Base-by-base conservation (phyloP, 1,140 invertebrate species). In the Mya arenaria region DNA sequence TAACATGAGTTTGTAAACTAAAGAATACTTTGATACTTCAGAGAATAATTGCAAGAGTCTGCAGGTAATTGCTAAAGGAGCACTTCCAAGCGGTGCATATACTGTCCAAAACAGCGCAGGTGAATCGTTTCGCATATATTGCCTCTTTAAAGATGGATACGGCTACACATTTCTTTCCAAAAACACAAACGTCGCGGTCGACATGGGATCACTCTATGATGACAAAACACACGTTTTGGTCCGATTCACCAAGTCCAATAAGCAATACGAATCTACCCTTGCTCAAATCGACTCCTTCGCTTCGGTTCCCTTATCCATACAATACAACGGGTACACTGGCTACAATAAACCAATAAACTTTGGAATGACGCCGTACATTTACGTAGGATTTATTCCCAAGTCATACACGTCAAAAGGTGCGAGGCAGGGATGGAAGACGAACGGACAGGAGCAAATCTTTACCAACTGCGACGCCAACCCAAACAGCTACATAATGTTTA, bases 401-500 rank as follows among this genome's bases (percentile, higher is more conserved):
- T 6, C 55, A n/a, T 30, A 62, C 8, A 78, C 28, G 28, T 62
- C 66, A 6, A 56, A 8, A 30, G 48, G 48, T 1, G 41, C 63
- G 32, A 68, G 4, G 23, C 62, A 78, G 28, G 75, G 75, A 15
- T 81, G 60, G 28, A 62, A 36, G 25, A 19, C 56, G 8, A 71
- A 71, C 48, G 78, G 78, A 15, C 39, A 60, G 8, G 66, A 81
- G 6, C 25, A 39, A 8, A 62, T 52, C 19, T 81, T 81, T 32
- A 34, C n/a, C 0, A 80, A 69, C 41, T 81, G 78, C 32, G 78
- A 81, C 34, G 68, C 55, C 15, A 81, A 72, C 23, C 68, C 66
- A n/a, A 81, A 81, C 36, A 48, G 66, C 13, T 81, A 81, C 48
- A 41, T 81, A 19, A 66, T 55, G 19, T 81, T 81, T 41, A n/a